phyloP scores from a whole-genome alignment of 2,797 vertebrate species.

The Chloroceryle inda region DNA sequence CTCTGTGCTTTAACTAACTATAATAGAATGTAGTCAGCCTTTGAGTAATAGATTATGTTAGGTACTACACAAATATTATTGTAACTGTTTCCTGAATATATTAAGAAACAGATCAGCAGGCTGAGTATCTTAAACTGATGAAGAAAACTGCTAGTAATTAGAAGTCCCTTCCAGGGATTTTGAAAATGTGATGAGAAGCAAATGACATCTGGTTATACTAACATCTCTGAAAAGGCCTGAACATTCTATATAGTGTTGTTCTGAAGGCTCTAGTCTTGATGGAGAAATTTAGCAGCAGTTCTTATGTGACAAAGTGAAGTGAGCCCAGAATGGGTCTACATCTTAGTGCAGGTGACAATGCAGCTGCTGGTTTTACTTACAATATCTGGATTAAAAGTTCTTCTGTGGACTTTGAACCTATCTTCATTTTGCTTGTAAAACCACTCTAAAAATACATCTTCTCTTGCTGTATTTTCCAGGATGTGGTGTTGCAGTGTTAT shows the following conservation, averaged over 20 bases:
- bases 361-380: neutral
- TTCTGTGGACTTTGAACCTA: neutral
- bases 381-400: neutral
- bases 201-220: neutral
- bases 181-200: neutral
- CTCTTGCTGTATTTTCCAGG: neutral
- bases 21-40: neutral
- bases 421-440: constrained; percentile 13
- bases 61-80: neutral
- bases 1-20: neutral
- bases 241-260: neutral
- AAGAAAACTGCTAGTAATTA: neutral
- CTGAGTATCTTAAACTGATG: neutral
- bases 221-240: neutral
- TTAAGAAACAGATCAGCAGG: neutral
- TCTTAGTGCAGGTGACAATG: neutral
- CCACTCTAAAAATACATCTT: neutral
- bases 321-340: neutral
- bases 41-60: neutral
- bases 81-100: neutral
- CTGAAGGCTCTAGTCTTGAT: neutral
- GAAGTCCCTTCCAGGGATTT: neutral
- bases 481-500: neutral
- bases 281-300: neutral
- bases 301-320: neutral